A percentile compares a stretch with the other conserved stretches of the same genome.
Evolutionary conservation across 2,113 vertebrate species (phyloP).

Genomic region (Aepyceros melampus): DNA sequence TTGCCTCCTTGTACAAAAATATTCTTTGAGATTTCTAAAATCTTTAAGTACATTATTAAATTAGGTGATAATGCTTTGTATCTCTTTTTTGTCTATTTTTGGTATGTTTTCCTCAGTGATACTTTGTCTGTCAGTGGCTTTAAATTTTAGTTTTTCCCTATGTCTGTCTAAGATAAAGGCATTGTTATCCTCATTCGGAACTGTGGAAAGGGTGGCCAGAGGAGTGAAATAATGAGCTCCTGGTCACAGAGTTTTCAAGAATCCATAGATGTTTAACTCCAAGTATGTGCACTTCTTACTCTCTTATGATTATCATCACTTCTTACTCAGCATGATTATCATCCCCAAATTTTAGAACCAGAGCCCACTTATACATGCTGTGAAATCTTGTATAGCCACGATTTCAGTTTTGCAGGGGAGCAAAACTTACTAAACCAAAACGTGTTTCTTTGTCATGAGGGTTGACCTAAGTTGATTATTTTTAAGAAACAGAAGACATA

Average conservation of each 20-base stretch:
- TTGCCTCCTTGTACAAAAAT: not conserved
- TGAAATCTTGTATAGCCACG: not conserved
- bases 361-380: not conserved
- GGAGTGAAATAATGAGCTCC: not conserved
- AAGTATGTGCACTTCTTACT: not conserved
- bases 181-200: not conserved
- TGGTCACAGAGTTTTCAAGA: no score
- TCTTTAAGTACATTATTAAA: not conserved
- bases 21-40: not conserved
- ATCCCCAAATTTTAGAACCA: not conserved
- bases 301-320: no score
- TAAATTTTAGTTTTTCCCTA: not conserved
- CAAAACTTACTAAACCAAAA: not conserved
- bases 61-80: not conserved
- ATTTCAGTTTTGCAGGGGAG: not conserved
- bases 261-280: not conserved
- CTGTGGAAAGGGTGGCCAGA: accelerated
- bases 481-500: not conserved
- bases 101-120: not conserved
- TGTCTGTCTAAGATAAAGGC: not conserved
- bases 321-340: no score
- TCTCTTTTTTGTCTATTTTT: not conserved
- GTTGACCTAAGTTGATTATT: not conserved
- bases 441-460: not conserved
- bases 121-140: not conserved